A percentile compares a stretch with the other conserved stretches of the same genome.
These are phyloP conservation scores for Trochalopteron elliotii DNA, from an alignment of 2,113 vertebrate species.

Conservation along the genomic window DNA sequence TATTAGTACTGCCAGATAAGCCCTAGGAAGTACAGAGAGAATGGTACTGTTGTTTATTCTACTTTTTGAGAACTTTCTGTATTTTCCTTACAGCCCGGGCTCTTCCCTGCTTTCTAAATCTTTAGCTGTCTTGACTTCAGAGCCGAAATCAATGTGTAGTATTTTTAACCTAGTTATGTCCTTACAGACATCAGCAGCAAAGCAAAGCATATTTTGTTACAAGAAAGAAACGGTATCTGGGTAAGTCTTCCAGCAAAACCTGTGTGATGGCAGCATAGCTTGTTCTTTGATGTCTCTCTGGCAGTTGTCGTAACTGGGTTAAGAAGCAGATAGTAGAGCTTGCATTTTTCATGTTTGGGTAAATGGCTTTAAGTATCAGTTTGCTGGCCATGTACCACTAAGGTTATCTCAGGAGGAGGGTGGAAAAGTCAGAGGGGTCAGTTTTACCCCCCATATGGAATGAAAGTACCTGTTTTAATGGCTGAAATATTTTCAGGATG, in stretches of 20 bases:
- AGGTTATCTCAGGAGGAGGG: neutral
- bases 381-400: neutral
- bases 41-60: neutral
- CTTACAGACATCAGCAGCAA: slow-evolving; percentile 3
- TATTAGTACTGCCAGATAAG: neutral
- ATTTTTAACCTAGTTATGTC: slow-evolving; percentile 51
- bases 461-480: neutral
- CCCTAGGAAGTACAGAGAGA: neutral
- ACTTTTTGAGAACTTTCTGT: neutral
- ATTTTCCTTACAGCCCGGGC: neutral
- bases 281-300: slow-evolving; percentile 20
- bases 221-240: neutral
- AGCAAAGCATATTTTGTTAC: neutral
- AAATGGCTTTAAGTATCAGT: neutral
- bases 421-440: neutral
- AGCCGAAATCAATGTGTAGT: neutral
- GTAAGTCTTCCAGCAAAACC: neutral
- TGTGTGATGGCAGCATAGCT: neutral
- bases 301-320: slow-evolving; percentile 48
- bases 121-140: neutral
- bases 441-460: neutral
- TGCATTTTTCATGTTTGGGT: slow-evolving; percentile 11
- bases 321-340: neutral
- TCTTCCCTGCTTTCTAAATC: neutral
- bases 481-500: neutral